Conservation (phyloP, 64 coral and sea anemone genomes). For the Stichodactyla helianthus region DNA sequence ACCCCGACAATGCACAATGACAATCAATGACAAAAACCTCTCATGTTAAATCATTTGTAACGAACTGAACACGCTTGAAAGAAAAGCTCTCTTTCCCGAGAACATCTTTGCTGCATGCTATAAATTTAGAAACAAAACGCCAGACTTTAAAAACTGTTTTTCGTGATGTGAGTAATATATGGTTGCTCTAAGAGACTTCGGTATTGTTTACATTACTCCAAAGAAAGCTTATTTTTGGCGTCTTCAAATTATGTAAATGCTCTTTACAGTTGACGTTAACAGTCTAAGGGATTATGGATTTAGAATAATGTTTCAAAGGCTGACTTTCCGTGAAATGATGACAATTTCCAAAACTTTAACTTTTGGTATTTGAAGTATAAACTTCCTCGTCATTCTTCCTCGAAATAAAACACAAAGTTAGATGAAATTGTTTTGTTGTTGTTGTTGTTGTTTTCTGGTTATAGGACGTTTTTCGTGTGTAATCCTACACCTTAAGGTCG, state of each 20-base stretch:
- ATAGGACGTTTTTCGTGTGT: background rate
- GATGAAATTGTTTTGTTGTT: background rate
- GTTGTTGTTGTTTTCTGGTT: no score
- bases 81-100: background rate
- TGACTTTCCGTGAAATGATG: background rate
- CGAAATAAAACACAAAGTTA: background rate
- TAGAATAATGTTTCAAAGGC: background rate
- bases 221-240: constrained; percentile 43
- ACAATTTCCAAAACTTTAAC: background rate
- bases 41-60: background rate
- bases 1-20: constrained; percentile 66
- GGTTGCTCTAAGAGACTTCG: constrained; percentile 47
- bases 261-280: background rate
- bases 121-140: background rate
- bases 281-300: background rate
- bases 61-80: background rate
- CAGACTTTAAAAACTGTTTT: background rate
- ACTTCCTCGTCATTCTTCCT: no score
- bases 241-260: constrained; percentile 46
- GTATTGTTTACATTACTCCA: constrained; percentile 78
- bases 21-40: background rate
- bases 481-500: background rate
- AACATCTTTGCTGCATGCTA: background rate
- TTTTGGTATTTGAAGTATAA: no score
- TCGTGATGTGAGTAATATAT: background rate